These are phyloP conservation scores for Pollenia griseotomentosa DNA, from an alignment of 2,888 invertebrate species.

Conservation along the genomic window DNA sequence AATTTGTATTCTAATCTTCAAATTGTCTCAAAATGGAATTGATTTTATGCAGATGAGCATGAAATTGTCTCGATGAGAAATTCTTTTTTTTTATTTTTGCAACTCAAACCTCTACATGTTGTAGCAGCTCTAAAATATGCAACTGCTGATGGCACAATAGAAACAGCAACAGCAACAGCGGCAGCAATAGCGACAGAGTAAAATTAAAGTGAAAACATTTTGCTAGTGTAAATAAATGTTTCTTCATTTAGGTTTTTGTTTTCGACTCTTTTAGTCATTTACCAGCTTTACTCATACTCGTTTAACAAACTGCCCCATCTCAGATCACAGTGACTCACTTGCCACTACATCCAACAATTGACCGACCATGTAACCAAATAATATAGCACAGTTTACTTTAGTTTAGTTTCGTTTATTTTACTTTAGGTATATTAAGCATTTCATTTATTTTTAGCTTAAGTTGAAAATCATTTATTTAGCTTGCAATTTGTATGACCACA, in stretches of 20 bases:
- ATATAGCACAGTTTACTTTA: slow-evolving; percentile 51
- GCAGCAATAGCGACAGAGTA: slow-evolving; percentile 5
- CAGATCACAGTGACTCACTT: not conserved
- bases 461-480: slow-evolving; percentile 70
- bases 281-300: slow-evolving; percentile 3
- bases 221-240: slow-evolving; percentile 70
- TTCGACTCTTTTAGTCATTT: slow-evolving; percentile 33
- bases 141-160: slow-evolving; percentile 5
- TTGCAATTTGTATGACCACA: slow-evolving; percentile 57
- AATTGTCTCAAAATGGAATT: slow-evolving; percentile 84
- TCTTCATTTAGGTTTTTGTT: slow-evolving; percentile 43
- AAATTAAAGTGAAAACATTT: slow-evolving; percentile 62
- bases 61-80: slow-evolving; percentile 82
- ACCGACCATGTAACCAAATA: slow-evolving; percentile 59
- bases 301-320: not conserved
- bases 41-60: slow-evolving; percentile 85
- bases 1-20: slow-evolving; percentile 84
- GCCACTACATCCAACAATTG: slow-evolving; percentile 36
- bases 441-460: slow-evolving; percentile 65
- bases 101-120: slow-evolving; percentile 18
- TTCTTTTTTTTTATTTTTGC: slow-evolving; percentile 53
- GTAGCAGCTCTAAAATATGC: slow-evolving; percentile 1
- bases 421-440: slow-evolving; percentile 60
- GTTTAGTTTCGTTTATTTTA: slow-evolving; percentile 41
- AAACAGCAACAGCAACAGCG: no score